These are phyloP conservation scores for Drosophila mojavensis DNA, from an alignment of 1,140 invertebrate species.

Conservation along the genomic window DNA sequence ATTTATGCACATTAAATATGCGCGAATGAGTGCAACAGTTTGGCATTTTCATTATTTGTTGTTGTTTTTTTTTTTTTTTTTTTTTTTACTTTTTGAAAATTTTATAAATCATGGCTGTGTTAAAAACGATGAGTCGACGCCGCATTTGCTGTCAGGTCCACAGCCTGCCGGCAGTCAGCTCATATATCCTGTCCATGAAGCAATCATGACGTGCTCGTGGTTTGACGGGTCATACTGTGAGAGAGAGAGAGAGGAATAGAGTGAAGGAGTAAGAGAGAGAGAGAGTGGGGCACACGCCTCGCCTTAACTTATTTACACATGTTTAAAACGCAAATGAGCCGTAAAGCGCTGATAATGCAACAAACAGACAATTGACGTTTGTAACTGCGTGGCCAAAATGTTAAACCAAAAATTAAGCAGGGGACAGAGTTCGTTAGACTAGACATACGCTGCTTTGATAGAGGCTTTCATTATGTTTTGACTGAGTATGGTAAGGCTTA, in stretches of 20 bases:
- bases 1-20: slow-evolving; percentile 68
- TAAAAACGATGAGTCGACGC: slow-evolving; percentile 56
- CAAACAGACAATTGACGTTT: slow-evolving; percentile 73
- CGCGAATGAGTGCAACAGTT: slow-evolving; percentile 59
- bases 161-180: slow-evolving; percentile 23
- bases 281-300: background rate
- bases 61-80: too few species aligned
- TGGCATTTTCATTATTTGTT: slow-evolving; percentile 14
- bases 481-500: too few species aligned
- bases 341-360: slow-evolving; percentile 77
- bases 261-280: background rate
- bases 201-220: slow-evolving; percentile 31
- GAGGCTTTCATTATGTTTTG: too few species aligned
- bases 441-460: too few species aligned
- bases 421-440: too few species aligned
- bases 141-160: slow-evolving; percentile 30
- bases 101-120: slow-evolving; percentile 69
- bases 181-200: slow-evolving; percentile 30
- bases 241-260: background rate
- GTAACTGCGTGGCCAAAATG: slow-evolving; percentile 25
- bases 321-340: slow-evolving; percentile 79
- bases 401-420: too few species aligned
- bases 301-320: slow-evolving; percentile 73
- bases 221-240: background rate
- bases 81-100: slow-evolving; percentile 50